These are phyloP conservation scores for Atractosteus spatula DNA, from an alignment of 2,113 vertebrate species.

Conservation along the genomic window DNA sequence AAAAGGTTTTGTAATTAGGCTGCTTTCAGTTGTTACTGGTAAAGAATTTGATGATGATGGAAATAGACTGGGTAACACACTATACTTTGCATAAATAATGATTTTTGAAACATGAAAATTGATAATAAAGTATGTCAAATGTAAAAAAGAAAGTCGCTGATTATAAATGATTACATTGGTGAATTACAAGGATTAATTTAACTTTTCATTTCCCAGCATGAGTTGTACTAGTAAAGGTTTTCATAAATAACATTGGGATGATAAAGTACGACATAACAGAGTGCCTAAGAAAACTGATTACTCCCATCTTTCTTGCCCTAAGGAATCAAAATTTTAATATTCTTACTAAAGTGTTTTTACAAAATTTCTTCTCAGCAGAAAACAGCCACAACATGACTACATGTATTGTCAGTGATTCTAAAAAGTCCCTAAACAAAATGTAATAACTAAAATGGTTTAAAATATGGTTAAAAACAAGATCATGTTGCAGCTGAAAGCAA, in stretches of 20 bases:
- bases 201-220: not conserved
- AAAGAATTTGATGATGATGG: no score
- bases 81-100: no score
- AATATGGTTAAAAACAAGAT: not conserved
- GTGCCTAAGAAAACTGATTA: not conserved
- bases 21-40: no score
- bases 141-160: not conserved
- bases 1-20: no score
- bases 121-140: not conserved
- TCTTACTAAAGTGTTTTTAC: not conserved
- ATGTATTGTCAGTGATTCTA: not conserved
- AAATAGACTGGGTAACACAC: no score
- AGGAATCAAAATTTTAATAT: not conserved
- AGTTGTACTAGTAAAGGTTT: not conserved
- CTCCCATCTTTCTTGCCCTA: not conserved
- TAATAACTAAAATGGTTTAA: not conserved
- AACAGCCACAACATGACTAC: not conserved
- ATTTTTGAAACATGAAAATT: not conserved
- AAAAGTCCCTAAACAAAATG: no score
- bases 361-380: not conserved
- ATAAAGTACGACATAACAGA: not conserved
- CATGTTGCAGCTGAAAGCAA: not conserved
- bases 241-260: constrained; percentile 3
- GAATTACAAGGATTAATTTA: not conserved
- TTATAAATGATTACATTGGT: not conserved